Evolutionary conservation across 2,888 invertebrate species (phyloP), one percentile per base, ranked within the genome.

Genomic region (Stratiomys singularior): DNA sequence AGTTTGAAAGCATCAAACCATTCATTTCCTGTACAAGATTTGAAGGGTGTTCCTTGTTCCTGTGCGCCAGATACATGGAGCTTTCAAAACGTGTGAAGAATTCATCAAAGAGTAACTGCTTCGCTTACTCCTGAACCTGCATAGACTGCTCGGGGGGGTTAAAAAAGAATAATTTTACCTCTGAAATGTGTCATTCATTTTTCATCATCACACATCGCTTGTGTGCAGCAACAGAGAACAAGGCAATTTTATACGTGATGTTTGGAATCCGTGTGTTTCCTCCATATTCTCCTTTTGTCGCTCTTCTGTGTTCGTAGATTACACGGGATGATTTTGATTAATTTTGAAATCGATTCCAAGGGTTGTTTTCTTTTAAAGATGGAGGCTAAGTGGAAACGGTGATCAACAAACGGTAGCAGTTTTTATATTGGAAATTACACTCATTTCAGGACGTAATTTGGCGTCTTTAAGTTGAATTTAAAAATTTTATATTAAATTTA

Each of bases 161-260:
- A 7, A 60, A 30, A 25, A 30, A 64, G 30, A 30, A 64, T 28
- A 64, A 64, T 64, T 64, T 30, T 30, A 11, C 5, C 30, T 7
- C 18, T 28, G 64, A 30, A 64, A 64, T 30, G 64, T 13, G 64
- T 64, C 28, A 30, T 64, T 64, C 30, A 64, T 64, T 64, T 64
- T 64, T 64, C 30, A 64, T 28, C 64, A 64, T 64, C 64, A 64
- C n/a, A 28, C 5, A 27, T 1, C 37, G 37, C 37, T 37, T 37
- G 3, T n/a, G n/a, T 9, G 15, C 7, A n/a, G 27, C 9, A 30
- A 21, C 9, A 64, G 30, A 64, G 27, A 64, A n/a, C 64, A 30
- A n/a, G 64, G 18, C 18, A 64, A 64, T 64, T 64, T 64, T 64
- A 28, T 64, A 30, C 27, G 64, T 60, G 64, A 64, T 64, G 27